Percentiles rank a stretch among this genome's conserved stretches.
phyloP scores from a whole-genome alignment of 2,797 vertebrate species.

The Crypturellus tataupa region DNA sequence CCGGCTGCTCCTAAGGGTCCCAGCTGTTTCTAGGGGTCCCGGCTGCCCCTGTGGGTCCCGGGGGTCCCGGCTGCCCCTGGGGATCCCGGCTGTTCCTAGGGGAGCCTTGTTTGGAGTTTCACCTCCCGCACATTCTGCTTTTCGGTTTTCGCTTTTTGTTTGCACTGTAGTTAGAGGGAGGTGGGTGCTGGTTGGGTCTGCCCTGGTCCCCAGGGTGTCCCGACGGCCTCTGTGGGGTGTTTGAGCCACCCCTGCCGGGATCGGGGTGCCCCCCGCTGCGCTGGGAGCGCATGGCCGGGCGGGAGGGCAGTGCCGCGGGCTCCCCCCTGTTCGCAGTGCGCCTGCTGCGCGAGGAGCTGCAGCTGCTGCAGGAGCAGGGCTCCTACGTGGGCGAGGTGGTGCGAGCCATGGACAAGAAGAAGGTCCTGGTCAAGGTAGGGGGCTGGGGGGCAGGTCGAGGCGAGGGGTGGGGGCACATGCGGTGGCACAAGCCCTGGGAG shows the following conservation, averaged over 20 bases:
- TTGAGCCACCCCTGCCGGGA: no score
- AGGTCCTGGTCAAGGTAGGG: constrained; percentile 95
- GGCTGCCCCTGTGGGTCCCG: no score
- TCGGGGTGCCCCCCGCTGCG: not conserved
- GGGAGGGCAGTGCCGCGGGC: not conserved
- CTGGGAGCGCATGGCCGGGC: no score
- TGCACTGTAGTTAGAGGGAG: not conserved
- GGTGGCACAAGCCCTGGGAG: fast-evolving
- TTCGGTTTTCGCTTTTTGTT: not conserved
- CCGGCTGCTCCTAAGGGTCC: no score
- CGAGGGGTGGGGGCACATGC: fast-evolving
- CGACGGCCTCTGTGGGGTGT: no score
- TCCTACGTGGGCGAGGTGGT: constrained; percentile 99
- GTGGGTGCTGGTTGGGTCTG: no score
- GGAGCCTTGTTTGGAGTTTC: not conserved
- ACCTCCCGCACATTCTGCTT: not conserved
- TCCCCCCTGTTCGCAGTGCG: constrained; percentile 83
- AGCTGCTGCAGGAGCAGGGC: constrained; percentile 97
- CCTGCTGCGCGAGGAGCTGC: constrained; percentile 94
- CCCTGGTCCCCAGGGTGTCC: not conserved
- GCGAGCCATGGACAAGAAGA: constrained; percentile 99
- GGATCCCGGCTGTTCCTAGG: no score
- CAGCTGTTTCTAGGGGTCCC: no score
- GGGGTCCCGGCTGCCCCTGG: no score
- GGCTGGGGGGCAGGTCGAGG: not conserved